These are phyloP conservation scores for Thalassophryne amazonica DNA, from an alignment of 2,797 vertebrate species.

Conservation along the genomic window DNA sequence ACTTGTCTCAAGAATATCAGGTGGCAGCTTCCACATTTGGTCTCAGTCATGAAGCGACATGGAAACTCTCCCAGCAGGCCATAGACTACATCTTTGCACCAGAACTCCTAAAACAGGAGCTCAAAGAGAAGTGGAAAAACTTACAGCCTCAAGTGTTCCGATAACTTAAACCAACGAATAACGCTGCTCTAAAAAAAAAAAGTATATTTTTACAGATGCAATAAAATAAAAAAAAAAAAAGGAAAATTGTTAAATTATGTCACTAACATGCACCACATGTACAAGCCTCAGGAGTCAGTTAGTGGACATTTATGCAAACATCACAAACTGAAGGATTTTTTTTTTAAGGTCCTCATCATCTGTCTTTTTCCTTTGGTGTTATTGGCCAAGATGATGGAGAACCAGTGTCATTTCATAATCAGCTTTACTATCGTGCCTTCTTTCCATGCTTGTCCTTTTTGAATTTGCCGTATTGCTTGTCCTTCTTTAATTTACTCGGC, in stretches of 20 bases:
- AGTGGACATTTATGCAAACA: too few relatives aligned
- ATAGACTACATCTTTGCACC: constrained; percentile 88
- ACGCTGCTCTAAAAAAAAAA: neutral
- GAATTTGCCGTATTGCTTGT: constrained; percentile 74
- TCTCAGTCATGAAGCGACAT: constrained; percentile 82
- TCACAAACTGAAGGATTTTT: too few relatives aligned
- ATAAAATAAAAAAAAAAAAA: neutral
- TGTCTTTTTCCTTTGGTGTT: too few relatives aligned
- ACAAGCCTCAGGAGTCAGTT: too few relatives aligned
- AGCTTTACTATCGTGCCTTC: constrained; percentile 31
- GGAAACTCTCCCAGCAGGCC: constrained; percentile 87
- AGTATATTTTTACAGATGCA: too few relatives aligned
- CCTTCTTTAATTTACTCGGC: constrained; percentile 57
- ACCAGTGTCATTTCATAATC: too few relatives aligned
- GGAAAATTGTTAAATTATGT: neutral
- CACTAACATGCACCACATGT: too few relatives aligned
- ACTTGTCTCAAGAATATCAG: constrained; percentile 91
- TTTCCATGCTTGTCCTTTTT: constrained; percentile 79
- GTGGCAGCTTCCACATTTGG: constrained; percentile 87
- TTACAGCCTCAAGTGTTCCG: constrained; percentile 71
- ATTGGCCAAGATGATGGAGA: too few relatives aligned
- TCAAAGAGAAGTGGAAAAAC: constrained; percentile 83
- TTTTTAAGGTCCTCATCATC: too few relatives aligned
- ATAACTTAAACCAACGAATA: constrained; percentile 27
- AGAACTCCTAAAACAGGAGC: constrained; percentile 76